Conservation (phyloP, 2,797 vertebrate genomes). For the Karalla daura region DNA sequence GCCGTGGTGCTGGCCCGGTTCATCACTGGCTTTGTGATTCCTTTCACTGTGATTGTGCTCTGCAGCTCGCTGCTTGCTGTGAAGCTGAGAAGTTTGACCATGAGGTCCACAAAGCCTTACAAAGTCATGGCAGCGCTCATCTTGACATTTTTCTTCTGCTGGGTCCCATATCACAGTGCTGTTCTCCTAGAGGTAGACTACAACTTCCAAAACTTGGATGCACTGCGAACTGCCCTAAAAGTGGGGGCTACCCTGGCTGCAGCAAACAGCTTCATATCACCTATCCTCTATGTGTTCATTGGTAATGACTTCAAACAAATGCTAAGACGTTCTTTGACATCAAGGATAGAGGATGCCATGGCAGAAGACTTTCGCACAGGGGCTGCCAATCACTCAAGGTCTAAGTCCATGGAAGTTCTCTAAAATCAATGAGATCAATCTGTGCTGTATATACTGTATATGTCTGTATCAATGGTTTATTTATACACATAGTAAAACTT, state of each 20-base stretch:
- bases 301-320: constrained; percentile 89
- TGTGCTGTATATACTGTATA: background rate
- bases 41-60: constrained; percentile 84
- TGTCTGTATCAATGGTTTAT: background rate
- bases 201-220: constrained; percentile 27
- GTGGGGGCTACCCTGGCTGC: constrained; percentile 85
- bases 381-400: constrained; percentile 79
- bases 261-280: constrained; percentile 91
- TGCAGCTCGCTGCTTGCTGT: constrained; percentile 84
- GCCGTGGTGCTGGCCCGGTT: constrained; percentile 83
- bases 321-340: constrained; percentile 83
- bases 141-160: constrained; percentile 90
- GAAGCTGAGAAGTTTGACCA: constrained; percentile 80
- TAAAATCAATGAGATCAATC: constrained; percentile 9
- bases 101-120: constrained; percentile 89
- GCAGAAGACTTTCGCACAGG: constrained; percentile 85
- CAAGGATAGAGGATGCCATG: constrained; percentile 86
- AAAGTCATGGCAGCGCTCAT: constrained; percentile 89
- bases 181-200: constrained; percentile 84
- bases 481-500: background rate
- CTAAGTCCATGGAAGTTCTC: constrained; percentile 41
- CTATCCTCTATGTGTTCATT: constrained; percentile 91
- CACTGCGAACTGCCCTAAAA: constrained; percentile 81
- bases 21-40: constrained; percentile 86
- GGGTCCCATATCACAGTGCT: constrained; percentile 91